Conservation (phyloP, 2,113 vertebrate genomes). For the Tupaia tana region DNA sequence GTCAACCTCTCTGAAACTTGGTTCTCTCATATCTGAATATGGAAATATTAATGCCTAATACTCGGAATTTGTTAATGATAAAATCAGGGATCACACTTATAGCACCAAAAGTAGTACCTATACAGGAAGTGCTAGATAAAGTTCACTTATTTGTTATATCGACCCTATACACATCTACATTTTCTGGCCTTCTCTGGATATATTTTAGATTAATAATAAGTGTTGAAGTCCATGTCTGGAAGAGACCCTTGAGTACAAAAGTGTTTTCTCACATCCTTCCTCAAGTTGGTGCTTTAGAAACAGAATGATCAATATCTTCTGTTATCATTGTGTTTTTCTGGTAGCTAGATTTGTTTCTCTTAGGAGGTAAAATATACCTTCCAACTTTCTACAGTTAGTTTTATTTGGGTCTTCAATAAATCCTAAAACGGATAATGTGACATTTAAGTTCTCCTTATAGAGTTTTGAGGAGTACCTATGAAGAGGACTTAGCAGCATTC, state of each 20-base stretch:
- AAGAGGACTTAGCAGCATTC: neutral
- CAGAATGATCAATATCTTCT: neutral
- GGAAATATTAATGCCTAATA: neutral
- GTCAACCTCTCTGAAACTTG: neutral
- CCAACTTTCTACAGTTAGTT: neutral
- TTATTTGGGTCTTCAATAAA: neutral
- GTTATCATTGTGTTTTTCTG: neutral
- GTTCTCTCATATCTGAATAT: neutral
- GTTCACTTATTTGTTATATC: neutral
- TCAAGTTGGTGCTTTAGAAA: neutral
- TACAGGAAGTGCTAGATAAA: neutral
- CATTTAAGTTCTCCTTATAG: neutral
- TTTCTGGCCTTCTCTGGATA: neutral
- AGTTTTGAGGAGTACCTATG: neutral
- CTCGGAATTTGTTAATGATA: neutral
- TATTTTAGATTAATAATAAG: neutral
- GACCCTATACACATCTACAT: accelerated
- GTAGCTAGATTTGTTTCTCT: neutral
- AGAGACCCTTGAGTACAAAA: neutral
- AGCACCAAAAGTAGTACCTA: accelerated
- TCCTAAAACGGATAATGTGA: neutral
- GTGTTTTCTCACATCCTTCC: neutral
- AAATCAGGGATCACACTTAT: neutral
- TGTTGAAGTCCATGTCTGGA: neutral
- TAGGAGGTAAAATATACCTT: neutral